Evolutionary conservation across 2,113 vertebrate species (phyloP).

Genomic region (Siphamia tubifer): DNA sequence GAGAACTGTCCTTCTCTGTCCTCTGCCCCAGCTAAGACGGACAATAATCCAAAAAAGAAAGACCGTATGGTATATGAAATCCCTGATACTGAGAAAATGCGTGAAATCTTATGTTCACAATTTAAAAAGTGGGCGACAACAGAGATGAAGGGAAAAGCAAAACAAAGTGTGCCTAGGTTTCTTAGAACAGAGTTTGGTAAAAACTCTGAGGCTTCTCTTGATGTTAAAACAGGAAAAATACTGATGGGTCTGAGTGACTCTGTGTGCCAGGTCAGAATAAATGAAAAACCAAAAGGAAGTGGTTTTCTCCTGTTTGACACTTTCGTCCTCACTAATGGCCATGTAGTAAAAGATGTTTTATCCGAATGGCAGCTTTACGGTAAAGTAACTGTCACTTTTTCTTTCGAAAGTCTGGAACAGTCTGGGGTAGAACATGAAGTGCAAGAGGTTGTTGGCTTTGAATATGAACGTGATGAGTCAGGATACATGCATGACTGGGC

Average conservation of each 20-base stretch:
- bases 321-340: constrained; percentile 48
- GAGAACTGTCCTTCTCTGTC: neutral
- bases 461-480: rapidly evolving
- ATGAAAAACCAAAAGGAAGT: rapidly evolving
- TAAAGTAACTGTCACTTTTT: constrained; percentile 27
- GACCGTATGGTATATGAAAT: neutral
- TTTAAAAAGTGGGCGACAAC: neutral
- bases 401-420: constrained; percentile 12
- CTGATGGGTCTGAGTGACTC: constrained; percentile 13
- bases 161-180: neutral
- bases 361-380: rapidly evolving
- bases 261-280: constrained; percentile 48
- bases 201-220: neutral
- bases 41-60: neutral
- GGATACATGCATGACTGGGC: constrained; percentile 29
- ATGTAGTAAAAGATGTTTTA: neutral
- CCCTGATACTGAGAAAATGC: neutral
- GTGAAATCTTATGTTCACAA: neutral
- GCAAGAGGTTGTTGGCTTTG: constrained; percentile 3
- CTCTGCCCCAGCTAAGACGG: neutral
- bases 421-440: rapidly evolving
- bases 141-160: neutral
- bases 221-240: constrained; percentile 24
- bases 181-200: constrained; percentile 20
- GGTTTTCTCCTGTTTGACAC: constrained; percentile 36